Conservation (phyloP, 2,888 invertebrate species). For the Chorisops tibialis region DNA sequence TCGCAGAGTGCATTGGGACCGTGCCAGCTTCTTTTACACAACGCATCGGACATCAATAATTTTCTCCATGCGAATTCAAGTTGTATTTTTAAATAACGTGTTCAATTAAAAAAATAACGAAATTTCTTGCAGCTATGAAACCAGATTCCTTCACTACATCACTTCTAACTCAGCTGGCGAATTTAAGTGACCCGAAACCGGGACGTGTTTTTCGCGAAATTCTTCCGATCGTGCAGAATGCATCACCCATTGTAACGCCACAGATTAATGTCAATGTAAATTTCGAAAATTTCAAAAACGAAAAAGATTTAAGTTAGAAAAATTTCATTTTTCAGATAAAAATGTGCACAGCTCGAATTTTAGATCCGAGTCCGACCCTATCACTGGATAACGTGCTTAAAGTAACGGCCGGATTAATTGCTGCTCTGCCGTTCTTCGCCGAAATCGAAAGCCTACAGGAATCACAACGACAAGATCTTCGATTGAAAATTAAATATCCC, state of each 20-base stretch:
- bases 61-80: conserved; percentile 46
- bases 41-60: conserved; percentile 56
- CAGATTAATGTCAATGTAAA: conserved; percentile 63
- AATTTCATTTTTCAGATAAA: conserved; percentile 57
- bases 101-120: neutral
- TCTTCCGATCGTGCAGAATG: conserved; percentile 69
- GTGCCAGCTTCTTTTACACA: conserved; percentile 71
- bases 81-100: neutral
- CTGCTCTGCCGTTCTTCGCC: conserved; percentile 83
- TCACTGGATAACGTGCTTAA: conserved; percentile 77
- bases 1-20: conserved; percentile 71
- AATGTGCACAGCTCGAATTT: conserved; percentile 75
- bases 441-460: conserved; percentile 77
- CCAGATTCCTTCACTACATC: conserved; percentile 78
- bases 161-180: conserved; percentile 73
- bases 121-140: conserved; percentile 55
- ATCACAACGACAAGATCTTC: conserved; percentile 65
- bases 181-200: conserved; percentile 78
- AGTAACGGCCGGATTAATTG: conserved; percentile 88
- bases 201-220: conserved; percentile 75
- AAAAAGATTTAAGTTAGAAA: neutral
- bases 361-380: conserved; percentile 78
- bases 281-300: neutral
- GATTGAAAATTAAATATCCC: conserved; percentile 86
- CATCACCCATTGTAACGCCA: conserved; percentile 65